phyloP scores from a whole-genome alignment of 1,140 invertebrate species.

The Drosophila obscura region DNA sequence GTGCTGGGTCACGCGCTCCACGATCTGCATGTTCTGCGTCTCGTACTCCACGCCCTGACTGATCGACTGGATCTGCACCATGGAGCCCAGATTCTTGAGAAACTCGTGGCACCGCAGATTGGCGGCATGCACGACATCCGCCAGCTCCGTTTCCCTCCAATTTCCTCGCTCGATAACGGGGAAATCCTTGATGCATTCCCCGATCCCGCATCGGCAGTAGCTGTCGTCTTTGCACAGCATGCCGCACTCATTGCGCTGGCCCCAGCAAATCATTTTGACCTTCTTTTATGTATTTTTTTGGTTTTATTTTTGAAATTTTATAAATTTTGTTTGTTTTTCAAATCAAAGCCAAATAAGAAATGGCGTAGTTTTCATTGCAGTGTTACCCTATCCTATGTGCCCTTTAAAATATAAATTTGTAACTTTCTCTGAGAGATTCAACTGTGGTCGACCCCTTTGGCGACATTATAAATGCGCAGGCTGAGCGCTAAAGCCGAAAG shows the following conservation, averaged over 20 bases:
- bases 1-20: conserved; percentile 25
- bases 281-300: not conserved
- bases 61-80: conserved; percentile 22
- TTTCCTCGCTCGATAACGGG: not conserved
- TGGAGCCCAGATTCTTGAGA: not conserved
- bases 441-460: too few species aligned
- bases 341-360: too few species aligned
- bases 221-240: conserved; percentile 4
- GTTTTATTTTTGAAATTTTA: not conserved
- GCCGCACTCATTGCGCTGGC: conserved; percentile 25
- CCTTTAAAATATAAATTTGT: too few species aligned
- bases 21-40: conserved; percentile 2
- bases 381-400: too few species aligned
- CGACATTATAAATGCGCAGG: too few species aligned
- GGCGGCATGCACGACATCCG: not conserved
- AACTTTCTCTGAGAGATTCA: too few species aligned
- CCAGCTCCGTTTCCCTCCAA: not conserved
- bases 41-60: not conserved
- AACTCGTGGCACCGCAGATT: not conserved
- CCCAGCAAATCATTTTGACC: conserved; percentile 49
- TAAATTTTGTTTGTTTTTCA: not conserved
- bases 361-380: too few species aligned
- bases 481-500: too few species aligned
- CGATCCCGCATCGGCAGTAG: conserved; percentile 26
- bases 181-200: conserved; percentile 32